phyloP scores from a whole-genome alignment of 2,113 vertebrate genomes.

The Psammodynastes pulverulentus region DNA sequence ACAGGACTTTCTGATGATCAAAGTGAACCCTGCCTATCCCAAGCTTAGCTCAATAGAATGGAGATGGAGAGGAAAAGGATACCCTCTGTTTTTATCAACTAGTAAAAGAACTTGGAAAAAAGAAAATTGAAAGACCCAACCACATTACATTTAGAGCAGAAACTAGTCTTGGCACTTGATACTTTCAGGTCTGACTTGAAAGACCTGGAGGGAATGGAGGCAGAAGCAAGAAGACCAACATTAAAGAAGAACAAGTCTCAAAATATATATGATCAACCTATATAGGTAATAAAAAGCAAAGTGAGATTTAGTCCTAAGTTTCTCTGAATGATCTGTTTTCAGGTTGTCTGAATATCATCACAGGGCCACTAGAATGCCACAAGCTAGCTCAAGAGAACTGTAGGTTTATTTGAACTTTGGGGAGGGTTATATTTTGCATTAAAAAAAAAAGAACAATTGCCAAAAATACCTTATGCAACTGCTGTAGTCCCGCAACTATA shows the following conservation, averaged over 20 bases:
- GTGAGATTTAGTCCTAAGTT: neutral
- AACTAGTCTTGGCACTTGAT: neutral
- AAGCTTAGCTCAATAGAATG: neutral
- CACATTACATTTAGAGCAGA: neutral
- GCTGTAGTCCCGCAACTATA: neutral
- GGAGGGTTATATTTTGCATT: neutral
- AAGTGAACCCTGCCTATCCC: neutral
- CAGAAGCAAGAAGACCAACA: neutral
- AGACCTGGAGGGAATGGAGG: neutral
- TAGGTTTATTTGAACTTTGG: neutral
- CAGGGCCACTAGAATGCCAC: neutral
- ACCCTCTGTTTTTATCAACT: neutral
- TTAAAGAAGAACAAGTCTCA: neutral
- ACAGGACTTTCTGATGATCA: neutral
- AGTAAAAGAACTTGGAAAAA: neutral
- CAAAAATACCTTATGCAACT: neutral
- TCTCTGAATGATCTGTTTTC: neutral
- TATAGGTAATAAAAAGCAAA: neutral
- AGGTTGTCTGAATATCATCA: neutral
- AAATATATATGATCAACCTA: neutral
- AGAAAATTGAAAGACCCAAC: neutral
- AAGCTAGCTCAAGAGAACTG: neutral
- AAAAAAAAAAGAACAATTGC: neutral
- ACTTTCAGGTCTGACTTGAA: neutral
- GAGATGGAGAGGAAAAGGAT: neutral